Evolutionary conservation across 2,888 invertebrate genomes (phyloP).

Genomic region (Cryptosula pallasiana): DNA sequence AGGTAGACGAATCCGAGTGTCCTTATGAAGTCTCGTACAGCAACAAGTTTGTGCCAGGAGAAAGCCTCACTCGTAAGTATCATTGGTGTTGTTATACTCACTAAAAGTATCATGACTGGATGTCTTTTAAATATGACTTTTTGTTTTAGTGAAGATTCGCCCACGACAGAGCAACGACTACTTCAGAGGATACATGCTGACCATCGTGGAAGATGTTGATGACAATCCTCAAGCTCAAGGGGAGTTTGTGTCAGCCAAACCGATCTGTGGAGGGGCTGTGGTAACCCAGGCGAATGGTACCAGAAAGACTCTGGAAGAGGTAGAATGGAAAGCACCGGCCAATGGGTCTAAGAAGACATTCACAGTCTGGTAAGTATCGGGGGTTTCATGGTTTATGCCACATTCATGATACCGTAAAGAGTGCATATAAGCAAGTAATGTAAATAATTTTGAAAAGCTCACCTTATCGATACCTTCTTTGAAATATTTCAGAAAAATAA

Average conservation of each 20-base stretch:
- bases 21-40: constrained; percentile 11
- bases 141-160: not conserved
- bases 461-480: too few relatives aligned
- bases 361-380: not conserved
- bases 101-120: not conserved
- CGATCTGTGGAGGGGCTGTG: not conserved
- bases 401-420: too few relatives aligned
- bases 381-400: too few relatives aligned
- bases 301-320: not conserved
- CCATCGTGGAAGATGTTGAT: not conserved
- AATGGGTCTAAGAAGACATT: not conserved
- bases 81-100: not conserved
- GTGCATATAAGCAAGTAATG: too few relatives aligned
- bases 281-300: not conserved
- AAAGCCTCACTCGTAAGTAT: not conserved
- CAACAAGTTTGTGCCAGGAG: constrained; percentile 1
- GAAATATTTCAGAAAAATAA: too few relatives aligned
- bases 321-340: not conserved
- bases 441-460: too few relatives aligned
- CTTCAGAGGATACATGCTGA: constrained; percentile 12
- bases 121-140: too few relatives aligned
- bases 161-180: not conserved
- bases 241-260: not conserved
- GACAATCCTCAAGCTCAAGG: not conserved
- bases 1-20: not conserved